These are phyloP conservation scores for Naja naja DNA, from an alignment of 2,113 vertebrate genomes.

Conservation along the genomic window DNA sequence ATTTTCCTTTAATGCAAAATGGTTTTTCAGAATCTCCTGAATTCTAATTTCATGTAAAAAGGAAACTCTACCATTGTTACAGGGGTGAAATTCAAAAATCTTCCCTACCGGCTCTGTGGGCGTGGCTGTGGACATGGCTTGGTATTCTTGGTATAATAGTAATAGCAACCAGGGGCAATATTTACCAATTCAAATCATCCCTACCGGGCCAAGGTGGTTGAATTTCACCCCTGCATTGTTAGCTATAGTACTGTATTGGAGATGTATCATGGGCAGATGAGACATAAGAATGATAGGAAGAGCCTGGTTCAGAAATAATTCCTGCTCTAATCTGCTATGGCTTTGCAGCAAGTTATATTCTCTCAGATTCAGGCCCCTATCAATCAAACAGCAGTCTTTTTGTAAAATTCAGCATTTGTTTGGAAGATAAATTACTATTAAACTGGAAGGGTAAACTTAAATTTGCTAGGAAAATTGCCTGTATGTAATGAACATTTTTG, in stretches of 20 bases:
- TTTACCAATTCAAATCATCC: no score
- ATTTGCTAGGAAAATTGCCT: background rate
- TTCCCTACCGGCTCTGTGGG: no score
- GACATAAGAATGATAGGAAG: background rate
- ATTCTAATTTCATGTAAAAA: background rate
- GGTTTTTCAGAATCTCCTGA: slow-evolving; percentile 4
- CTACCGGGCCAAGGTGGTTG: no score
- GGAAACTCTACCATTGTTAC: background rate
- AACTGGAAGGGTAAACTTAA: background rate
- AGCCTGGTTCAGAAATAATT: background rate
- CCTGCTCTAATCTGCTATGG: background rate
- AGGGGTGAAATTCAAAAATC: no score
- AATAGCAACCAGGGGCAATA: no score
- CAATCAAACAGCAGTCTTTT: background rate
- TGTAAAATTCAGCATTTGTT: background rate
- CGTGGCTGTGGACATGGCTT: no score
- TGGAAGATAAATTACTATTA: background rate
- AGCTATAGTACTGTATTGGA: background rate
- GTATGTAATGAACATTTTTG: background rate
- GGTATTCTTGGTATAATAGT: no score
- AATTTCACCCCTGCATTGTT: background rate
- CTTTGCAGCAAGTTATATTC: background rate
- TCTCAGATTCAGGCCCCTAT: background rate
- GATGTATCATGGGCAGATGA: no score
- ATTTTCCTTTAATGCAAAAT: slow-evolving; percentile 21